These are phyloP conservation scores for Kryptolebias marmoratus DNA, from an alignment of 2,113 vertebrate species.

Conservation along the genomic window DNA sequence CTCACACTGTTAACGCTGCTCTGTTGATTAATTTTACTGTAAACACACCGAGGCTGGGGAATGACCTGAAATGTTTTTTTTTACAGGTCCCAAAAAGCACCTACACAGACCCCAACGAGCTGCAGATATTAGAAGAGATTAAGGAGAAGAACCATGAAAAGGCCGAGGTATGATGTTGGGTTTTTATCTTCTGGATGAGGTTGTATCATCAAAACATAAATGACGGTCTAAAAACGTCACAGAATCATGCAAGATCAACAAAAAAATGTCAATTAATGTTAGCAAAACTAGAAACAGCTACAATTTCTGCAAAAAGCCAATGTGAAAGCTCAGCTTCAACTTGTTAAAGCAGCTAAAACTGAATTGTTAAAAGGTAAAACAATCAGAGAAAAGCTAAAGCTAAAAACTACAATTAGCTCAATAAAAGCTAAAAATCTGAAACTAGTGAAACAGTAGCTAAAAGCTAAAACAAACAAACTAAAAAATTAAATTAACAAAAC, in stretches of 20 bases:
- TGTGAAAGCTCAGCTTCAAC: too few relatives aligned
- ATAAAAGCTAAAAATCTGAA: too few relatives aligned
- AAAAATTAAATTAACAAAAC: too few relatives aligned
- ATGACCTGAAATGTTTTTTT: slow-evolving; percentile 3
- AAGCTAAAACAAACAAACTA: too few relatives aligned
- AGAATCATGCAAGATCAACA: background rate
- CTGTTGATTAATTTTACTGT: background rate
- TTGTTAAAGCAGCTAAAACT: too few relatives aligned
- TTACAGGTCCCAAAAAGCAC: slow-evolving; percentile 85
- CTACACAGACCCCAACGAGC: slow-evolving; percentile 84
- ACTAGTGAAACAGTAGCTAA: too few relatives aligned
- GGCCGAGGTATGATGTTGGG: slow-evolving; percentile 80
- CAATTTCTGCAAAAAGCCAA: too few relatives aligned
- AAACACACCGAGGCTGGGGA: background rate
- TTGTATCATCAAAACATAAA: background rate
- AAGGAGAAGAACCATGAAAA: slow-evolving; percentile 81
- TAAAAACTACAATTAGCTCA: too few relatives aligned
- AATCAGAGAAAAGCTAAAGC: too few relatives aligned
- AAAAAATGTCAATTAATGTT: too few relatives aligned
- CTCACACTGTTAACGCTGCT: background rate
- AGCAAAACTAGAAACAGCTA: too few relatives aligned
- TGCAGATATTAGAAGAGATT: slow-evolving; percentile 76
- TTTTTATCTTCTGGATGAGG: background rate
- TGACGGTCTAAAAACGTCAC: background rate
- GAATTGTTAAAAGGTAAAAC: too few relatives aligned